Base-by-base conservation (phyloP, 2,113 vertebrate genomes). In the Nycticebus coucang region DNA sequence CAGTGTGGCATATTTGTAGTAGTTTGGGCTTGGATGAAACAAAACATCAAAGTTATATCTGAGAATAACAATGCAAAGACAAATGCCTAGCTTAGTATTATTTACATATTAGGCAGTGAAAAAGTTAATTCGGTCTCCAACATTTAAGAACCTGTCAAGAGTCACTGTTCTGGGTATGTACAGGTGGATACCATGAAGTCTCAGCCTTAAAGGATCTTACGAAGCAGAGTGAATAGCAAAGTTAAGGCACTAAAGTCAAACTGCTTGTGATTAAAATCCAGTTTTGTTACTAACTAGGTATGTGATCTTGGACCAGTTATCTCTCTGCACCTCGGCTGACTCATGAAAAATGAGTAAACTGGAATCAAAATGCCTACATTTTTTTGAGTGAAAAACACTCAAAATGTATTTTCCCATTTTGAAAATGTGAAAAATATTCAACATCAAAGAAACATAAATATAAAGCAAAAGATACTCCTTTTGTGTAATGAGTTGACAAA, bases 281-380 rank as follows among this genome's bases (percentile, higher is more conserved):
- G 26, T 60, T 89, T 74, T 24, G 37, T 81, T 50, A 68, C 28
- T 60, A 59, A 50, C 41, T 37, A 87, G 59, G 21, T 74, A 75
- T 68, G 30, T 18, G 60, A 87, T 26, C 37, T 71, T 75, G 74
- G 59, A 60, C 30, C 33, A 75, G 35, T 77, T 19, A 87, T 50
- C 33, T 80, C n/a, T 62, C 28, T 89, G 22, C 13, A 33, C 17
- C 12, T 87, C 77, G 55, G 37, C n/a, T 83, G 68, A 68, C 19
- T 77, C 35, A 69, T 66, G 99, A 75, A 99, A 99, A 98, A 99
- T 99, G 96, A 81, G 26, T 33, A 87, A 80, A 64, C 4, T 55
- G 22, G 66, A 87, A 55, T 57, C 26, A n/a, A 81, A 86, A 11
- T 80, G 45, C 55, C 22, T 45, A 37, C 21, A 55, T 37, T 64